Base-by-base conservation (phyloP, 2,888 invertebrate genomes). In the Hofmannophila pseudospretella region DNA sequence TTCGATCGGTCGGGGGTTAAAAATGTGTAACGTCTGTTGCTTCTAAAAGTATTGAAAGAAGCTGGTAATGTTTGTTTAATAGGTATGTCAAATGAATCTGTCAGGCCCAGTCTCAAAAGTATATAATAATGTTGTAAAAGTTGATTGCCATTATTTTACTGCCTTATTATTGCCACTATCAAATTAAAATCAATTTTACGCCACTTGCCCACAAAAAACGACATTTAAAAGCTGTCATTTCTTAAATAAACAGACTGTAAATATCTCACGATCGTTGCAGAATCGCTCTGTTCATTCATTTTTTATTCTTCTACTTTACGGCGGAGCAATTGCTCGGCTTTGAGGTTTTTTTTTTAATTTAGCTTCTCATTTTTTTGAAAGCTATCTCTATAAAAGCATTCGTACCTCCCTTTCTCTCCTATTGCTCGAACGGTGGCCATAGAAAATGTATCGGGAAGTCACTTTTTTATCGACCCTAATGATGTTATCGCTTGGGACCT, bases 321-420 rank as follows among this genome's bases (percentile, higher is more conserved):
- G 35, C 58, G 53, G 43, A 64, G 69, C 74, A 67, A 71, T 74
- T 70, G 69, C 65, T 67, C 51, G 54, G 42, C 50, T 59, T 49
- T 46, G 29, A 46, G 47, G 23, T 81, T n/a, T n/a, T n/a, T n/a
- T n/a, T n/a, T n/a, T n/a, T n/a, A n/a, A n/a, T n/a, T n/a, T n/a
- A n/a, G n/a, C n/a, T n/a, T 68, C 59, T 84, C 65, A 67, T 79
- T 84, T 85, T 84, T 81, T 84, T 72, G 81, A 84, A 82, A 79
- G 79, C 77, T 59, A 65, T 62, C 62, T 57, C 68, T 82, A 82
- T 82, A 81, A 65, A 81, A 77, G 70, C 58, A 46, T 70, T 65
- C 49, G 49, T 51, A 37, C 53, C 59, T 65, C 71, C 69, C 70
- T 76, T 74, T 75, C 75, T 62, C 47, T 55, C 68, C 79, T 84